Conservation (phyloP, 2,888 invertebrate genomes). For the Ophion ellenae region DNA sequence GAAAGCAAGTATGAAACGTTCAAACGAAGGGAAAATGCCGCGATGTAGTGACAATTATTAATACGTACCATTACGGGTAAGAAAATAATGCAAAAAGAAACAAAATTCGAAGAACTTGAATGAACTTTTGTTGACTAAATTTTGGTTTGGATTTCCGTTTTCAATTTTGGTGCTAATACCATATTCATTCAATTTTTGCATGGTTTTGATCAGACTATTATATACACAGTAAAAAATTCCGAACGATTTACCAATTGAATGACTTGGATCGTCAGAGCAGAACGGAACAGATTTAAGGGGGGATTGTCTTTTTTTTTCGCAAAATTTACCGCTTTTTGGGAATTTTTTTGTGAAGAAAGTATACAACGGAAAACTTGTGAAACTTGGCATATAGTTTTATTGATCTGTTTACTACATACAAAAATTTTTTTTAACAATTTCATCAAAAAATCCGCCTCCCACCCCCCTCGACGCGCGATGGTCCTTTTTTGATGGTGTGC, state of each 20-base stretch:
- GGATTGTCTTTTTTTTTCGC: too few relatives aligned
- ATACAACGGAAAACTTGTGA: too few relatives aligned
- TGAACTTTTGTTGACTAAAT: too few relatives aligned
- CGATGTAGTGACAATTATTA: not conserved
- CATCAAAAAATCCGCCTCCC: too few relatives aligned
- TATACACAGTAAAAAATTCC: not conserved
- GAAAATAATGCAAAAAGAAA: not conserved
- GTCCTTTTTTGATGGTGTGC: too few relatives aligned
- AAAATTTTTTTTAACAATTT: too few relatives aligned
- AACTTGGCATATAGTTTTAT: too few relatives aligned
- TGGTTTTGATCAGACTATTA: not conserved
- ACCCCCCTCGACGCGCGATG: too few relatives aligned
- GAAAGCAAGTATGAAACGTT: not conserved
- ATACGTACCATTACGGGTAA: not conserved
- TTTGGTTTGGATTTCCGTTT: not conserved
- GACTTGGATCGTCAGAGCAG: slow-evolving; percentile 2
- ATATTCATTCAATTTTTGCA: not conserved
- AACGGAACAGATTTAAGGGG: slow-evolving; percentile 8
- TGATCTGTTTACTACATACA: too few relatives aligned
- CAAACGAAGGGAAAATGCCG: not conserved
- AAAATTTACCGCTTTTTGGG: too few relatives aligned
- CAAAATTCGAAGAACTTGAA: not conserved
- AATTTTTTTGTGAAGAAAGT: too few relatives aligned
- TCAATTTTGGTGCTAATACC: not conserved
- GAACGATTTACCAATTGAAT: not conserved